Evolutionary conservation across 2,888 invertebrate genomes (phyloP), one percentile per base, ranked within the genome.

Genomic region (Pycnomerus fuliginosus): DNA sequence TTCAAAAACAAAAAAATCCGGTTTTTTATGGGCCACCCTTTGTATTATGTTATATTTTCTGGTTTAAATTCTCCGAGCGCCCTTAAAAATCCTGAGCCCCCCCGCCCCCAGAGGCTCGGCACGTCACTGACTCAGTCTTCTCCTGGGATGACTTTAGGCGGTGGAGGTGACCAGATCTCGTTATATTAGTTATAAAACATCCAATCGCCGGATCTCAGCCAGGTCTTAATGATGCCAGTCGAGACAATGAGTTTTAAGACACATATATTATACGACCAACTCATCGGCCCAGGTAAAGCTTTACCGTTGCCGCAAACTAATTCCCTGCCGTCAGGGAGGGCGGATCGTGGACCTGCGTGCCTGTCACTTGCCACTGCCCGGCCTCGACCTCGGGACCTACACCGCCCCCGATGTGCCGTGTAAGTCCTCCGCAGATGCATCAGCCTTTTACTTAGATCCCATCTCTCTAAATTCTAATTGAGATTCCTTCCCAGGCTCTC

Each of bases 321-420:
- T 65, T 71, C 69, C 65, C 64, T 61, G 62, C 67, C 67, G 67
- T 67, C 67, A 64, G 62, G 68, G 64, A 69, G 64, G 67, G 67
- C 66, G 66, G 70, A 66, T 65, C 68, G 59, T 66, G 67, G 70
- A 66, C 68, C 67, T 68, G 70, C 69, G 67, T 70, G 70, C 69
- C 70, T 71, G 70, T 71, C 70, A 71, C 71, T 70, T 70, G 71
- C 71, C 71, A 71, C 71, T 67, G 69, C 69, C 68, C 65, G 69
- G 61, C 68, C 68, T 69, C 68, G 67, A 69, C 68, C 69, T 66
- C 65, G 56, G 65, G 66, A 67, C 65, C 68, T 66, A 66, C 56
- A 64, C 65, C 68, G 67, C 68, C 68, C 67, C 68, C 65, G 61
- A 65, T 55, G 56, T 59, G 58, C 57, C 53, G 58, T 56, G 39